phyloP scores from a whole-genome alignment of 2,888 invertebrate genomes.

The Pharmacophagus antenor region DNA sequence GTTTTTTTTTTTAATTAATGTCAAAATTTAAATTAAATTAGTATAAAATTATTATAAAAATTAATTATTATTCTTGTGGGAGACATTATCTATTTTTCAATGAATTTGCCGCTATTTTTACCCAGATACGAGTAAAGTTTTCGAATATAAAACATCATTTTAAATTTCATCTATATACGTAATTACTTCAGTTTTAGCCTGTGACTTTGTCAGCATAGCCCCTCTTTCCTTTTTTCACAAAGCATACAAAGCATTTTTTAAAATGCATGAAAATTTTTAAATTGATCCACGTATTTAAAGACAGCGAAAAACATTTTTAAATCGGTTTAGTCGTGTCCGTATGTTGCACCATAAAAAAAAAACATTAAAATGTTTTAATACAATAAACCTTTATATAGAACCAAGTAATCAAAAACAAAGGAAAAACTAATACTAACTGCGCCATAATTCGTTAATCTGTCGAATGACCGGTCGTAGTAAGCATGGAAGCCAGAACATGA shows the following conservation, averaged over 20 bases:
- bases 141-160: not conserved
- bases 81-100: not conserved
- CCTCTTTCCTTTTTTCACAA: not conserved
- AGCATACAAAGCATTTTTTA: not conserved
- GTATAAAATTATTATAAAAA: too few species aligned
- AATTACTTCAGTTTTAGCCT: not conserved
- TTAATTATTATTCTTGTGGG: too few species aligned
- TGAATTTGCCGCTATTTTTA: not conserved
- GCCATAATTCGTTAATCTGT: too few species aligned
- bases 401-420: not conserved
- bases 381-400: too few species aligned
- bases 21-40: too few species aligned
- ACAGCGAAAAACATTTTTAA: not conserved
- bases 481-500: too few species aligned
- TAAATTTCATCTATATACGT: not conserved
- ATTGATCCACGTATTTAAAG: not conserved
- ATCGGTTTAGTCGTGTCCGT: not conserved
- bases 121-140: not conserved
- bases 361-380: too few species aligned
- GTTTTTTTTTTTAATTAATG: too few species aligned
- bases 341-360: not conserved
- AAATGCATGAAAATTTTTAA: not conserved
- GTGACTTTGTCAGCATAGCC: not conserved
- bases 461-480: too few species aligned
- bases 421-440: not conserved